Conservation (phyloP, 1,140 invertebrate species). For the Pectinophora gossypiella region DNA sequence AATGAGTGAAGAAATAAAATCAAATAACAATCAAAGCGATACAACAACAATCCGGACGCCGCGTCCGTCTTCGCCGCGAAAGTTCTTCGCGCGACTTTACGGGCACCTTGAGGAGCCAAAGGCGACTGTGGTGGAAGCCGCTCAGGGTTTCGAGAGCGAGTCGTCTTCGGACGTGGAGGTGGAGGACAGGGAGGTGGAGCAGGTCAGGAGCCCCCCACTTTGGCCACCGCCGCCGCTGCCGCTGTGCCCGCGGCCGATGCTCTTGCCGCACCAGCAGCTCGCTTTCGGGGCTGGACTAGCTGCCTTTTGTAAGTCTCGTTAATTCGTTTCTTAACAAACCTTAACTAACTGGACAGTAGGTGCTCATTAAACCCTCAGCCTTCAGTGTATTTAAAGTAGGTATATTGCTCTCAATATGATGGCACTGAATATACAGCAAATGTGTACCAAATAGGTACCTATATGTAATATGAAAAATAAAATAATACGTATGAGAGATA, state of each 20-base stretch:
- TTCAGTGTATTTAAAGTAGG: too few species aligned
- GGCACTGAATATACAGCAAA: too few species aligned
- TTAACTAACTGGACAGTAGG: too few species aligned
- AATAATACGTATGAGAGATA: too few species aligned
- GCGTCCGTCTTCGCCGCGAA: slow-evolving; percentile 78
- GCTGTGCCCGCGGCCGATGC: slow-evolving; percentile 50
- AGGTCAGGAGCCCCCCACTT: slow-evolving; percentile 19
- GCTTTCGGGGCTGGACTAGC: slow-evolving; percentile 78
- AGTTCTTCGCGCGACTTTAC: slow-evolving; percentile 81
- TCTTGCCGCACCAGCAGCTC: slow-evolving; percentile 58
- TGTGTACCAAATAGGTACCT: too few species aligned
- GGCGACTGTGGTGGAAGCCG: slow-evolving; percentile 20
- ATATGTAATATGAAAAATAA: too few species aligned
- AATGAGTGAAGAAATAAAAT: slow-evolving; percentile 3
- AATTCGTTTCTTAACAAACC: too few species aligned
- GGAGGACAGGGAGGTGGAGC: slow-evolving; percentile 31
- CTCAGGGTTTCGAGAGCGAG: slow-evolving; percentile 41
- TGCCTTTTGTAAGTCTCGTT: slow-evolving; percentile 79
- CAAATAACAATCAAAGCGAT: background rate
- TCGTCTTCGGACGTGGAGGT: slow-evolving; percentile 71
- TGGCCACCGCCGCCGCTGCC: slow-evolving; percentile 54
- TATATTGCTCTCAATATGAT: too few species aligned
- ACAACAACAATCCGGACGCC: slow-evolving; percentile 35
- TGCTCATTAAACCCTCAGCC: too few species aligned
- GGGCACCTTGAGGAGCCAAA: slow-evolving; percentile 76